Percentiles rank a stretch among this genome's conserved stretches.
Evolutionary conservation across 2,888 invertebrate genomes (phyloP).

Genomic region (Acanthococcus lagerstroemiae): DNA sequence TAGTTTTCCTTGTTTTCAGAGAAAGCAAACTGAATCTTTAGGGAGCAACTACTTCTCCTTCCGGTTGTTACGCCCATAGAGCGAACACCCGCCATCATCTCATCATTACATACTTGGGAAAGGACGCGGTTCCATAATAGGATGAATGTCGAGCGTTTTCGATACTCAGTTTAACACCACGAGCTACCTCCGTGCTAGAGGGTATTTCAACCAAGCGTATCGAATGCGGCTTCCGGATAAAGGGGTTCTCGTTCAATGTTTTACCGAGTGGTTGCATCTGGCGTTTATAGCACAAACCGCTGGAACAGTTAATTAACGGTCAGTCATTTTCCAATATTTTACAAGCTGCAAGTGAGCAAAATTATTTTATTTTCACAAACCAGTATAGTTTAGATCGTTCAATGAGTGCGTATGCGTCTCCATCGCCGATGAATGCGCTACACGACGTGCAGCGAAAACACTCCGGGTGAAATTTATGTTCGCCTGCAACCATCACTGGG

Average conservation of each 20-base stretch:
- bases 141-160: slow-evolving; percentile 45
- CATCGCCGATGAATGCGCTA: slow-evolving; percentile 76
- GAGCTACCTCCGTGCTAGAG: slow-evolving; percentile 49
- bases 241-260: slow-evolving; percentile 47
- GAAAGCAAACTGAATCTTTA: no score
- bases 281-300: slow-evolving; percentile 65
- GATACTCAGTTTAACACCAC: slow-evolving; percentile 54
- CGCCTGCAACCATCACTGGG: slow-evolving; percentile 89
- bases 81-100: no score
- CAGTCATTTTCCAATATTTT: no score
- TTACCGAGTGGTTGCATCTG: slow-evolving; percentile 55
- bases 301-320: slow-evolving; percentile 40
- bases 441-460: slow-evolving; percentile 83
- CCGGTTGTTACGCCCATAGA: no score
- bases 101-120: slow-evolving; percentile 53
- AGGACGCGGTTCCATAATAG: slow-evolving; percentile 53
- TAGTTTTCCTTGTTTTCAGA: no score
- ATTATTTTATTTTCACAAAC: no score
- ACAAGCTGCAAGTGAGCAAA: no score
- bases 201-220: slow-evolving; percentile 77
- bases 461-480: slow-evolving; percentile 91
- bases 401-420: slow-evolving; percentile 83
- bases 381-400: slow-evolving; percentile 82
- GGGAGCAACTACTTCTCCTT: no score
- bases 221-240: slow-evolving; percentile 56